These are phyloP conservation scores for Cordylochernes scorpioides DNA, from an alignment of 2,888 invertebrate species.

Conservation along the genomic window DNA sequence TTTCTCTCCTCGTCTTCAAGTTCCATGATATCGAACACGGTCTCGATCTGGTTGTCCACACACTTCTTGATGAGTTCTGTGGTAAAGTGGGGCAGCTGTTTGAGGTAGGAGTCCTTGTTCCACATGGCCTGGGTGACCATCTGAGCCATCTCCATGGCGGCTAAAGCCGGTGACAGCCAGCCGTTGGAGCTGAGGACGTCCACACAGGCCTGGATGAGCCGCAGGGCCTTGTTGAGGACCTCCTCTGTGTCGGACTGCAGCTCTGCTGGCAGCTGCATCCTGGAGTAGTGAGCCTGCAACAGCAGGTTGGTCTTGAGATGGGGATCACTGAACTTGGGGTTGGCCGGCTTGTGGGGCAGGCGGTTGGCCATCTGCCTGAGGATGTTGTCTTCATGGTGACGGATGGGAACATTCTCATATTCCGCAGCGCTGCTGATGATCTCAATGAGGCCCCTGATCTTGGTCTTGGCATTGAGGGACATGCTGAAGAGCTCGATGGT, in stretches of 20 bases:
- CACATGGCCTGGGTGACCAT: constrained; percentile 99
- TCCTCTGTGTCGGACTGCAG: constrained; percentile 80
- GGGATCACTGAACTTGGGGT: constrained; percentile 72
- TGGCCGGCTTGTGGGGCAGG: constrained; percentile 37
- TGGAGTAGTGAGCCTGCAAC: constrained; percentile 77
- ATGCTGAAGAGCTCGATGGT: constrained; percentile 95
- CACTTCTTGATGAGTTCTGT: constrained; percentile 65
- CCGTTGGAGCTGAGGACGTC: constrained; percentile 79
- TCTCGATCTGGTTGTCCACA: constrained; percentile 64
- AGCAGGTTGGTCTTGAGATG: constrained; percentile 86
- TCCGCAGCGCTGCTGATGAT: constrained; percentile 94
- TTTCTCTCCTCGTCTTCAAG: constrained; percentile 46
- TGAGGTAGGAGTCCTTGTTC: constrained; percentile 89
- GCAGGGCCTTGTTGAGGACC: constrained; percentile 40
- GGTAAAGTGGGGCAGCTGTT: constrained; percentile 85
- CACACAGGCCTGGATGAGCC: constrained; percentile 47
- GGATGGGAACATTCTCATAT: constrained; percentile 71
- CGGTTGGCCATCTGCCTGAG: constrained; percentile 30
- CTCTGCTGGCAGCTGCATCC: constrained; percentile 81
- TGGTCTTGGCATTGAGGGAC: constrained; percentile 85
- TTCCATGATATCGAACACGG: constrained; percentile 86
- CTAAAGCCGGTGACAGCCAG: constrained; percentile 90
- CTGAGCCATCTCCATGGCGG: constrained; percentile 97
- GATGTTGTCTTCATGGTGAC: constrained; percentile 79
- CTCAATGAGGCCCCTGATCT: constrained; percentile 82